A percentile compares a stretch with the other conserved stretches of the same genome.
Evolutionary conservation across 2,113 vertebrate species (phyloP).

Genomic region (Paedocypris sp.): DNA sequence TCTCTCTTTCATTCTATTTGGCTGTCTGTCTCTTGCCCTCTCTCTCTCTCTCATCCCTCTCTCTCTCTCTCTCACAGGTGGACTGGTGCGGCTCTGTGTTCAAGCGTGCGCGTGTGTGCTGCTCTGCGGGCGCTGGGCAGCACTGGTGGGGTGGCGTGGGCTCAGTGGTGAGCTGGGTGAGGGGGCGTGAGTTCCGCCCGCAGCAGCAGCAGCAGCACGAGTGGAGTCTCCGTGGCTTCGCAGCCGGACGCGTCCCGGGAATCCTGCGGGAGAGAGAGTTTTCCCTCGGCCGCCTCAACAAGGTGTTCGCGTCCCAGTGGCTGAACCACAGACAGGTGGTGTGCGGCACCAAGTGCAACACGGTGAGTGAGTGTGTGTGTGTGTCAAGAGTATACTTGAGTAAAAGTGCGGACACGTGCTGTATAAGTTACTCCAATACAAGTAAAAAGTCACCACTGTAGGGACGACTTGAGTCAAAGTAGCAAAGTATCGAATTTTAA

Average conservation of each 20-base stretch:
- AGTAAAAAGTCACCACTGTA: neutral
- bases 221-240: conserved; percentile 72
- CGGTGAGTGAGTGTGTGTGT: conserved; percentile 70
- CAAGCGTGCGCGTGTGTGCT: conserved; percentile 64
- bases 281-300: conserved; percentile 87
- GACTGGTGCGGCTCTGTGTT: conserved; percentile 56
- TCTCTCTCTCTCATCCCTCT: neutral
- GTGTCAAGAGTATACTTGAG: too few species aligned
- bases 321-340: conserved; percentile 95
- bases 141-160: conserved; percentile 62
- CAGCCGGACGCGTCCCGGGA: conserved; percentile 81
- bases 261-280: conserved; percentile 88
- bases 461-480: too few species aligned
- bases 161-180: conserved; percentile 85
- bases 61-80: conserved; percentile 34
- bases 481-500: too few species aligned
- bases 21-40: neutral
- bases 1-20: neutral
- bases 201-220: conserved; percentile 78
- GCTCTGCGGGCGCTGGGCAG: conserved; percentile 60
- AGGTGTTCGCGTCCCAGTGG: conserved; percentile 98
- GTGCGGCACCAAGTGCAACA: conserved; percentile 98
- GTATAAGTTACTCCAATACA: neutral
- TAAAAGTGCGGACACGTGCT: too few species aligned
- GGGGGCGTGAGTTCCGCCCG: conserved; percentile 79